Conservation (phyloP, 2,797 vertebrate species). For the Pagetopsis macropterus region DNA sequence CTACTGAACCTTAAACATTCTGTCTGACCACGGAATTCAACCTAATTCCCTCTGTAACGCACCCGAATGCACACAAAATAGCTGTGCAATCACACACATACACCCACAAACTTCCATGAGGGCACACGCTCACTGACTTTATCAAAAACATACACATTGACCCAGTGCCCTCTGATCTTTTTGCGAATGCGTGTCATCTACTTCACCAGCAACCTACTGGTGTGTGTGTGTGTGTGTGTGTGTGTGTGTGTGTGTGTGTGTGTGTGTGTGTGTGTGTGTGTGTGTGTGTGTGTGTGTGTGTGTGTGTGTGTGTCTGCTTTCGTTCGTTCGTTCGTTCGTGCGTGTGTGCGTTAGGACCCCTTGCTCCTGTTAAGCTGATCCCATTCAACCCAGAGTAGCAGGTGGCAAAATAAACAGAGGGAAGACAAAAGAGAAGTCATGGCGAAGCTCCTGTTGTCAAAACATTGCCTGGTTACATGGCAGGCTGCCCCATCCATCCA, state of each 20-base stretch:
- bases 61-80: conserved; percentile 55
- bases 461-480: conserved; percentile 80
- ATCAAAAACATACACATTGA: conserved; percentile 56
- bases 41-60: conserved; percentile 62
- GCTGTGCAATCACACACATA: conserved; percentile 50
- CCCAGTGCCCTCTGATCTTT: conserved; percentile 59
- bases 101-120: not conserved
- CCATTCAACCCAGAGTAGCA: conserved; percentile 80
- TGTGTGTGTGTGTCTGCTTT: conserved; percentile 16
- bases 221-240: conserved; percentile 30
- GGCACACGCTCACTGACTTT: conserved; percentile 18
- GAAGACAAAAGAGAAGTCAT: conserved; percentile 79
- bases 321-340: conserved; percentile 22
- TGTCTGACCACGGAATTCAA: conserved; percentile 63
- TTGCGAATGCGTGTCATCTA: conserved; percentile 38
- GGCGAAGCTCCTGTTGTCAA: conserved; percentile 82
- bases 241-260: conserved; percentile 3
- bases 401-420: conserved; percentile 86
- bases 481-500: conserved; percentile 65
- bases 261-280: conserved; percentile 23
- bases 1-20: conserved; percentile 74
- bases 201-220: conserved; percentile 18
- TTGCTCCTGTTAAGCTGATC: conserved; percentile 63
- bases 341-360: conserved; percentile 23
- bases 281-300: conserved; percentile 23